phyloP scores from a whole-genome alignment of 2,888 invertebrate species.

The Fabriciana adippe region DNA sequence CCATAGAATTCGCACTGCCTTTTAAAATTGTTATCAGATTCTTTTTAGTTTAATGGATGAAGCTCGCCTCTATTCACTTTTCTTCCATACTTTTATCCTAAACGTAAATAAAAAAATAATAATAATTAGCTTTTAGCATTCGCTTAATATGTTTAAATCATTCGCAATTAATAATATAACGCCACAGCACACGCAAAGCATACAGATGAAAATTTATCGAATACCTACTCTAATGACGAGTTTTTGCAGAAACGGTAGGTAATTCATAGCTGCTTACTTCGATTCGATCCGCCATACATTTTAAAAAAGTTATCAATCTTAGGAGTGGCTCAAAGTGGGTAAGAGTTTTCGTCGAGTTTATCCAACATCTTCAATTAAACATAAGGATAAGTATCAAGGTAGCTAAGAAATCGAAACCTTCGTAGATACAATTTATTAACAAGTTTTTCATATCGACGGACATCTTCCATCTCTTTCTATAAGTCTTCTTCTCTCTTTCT shows the following conservation, averaged over 20 bases:
- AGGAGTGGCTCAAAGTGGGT: constrained; percentile 6
- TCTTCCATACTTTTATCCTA: constrained; percentile 23
- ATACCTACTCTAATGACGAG: constrained; percentile 1
- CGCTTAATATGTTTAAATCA: constrained; percentile 29
- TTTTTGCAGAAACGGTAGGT: not conserved
- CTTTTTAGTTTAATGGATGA: constrained; percentile 33
- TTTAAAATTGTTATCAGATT: constrained; percentile 28
- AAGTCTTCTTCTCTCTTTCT: constrained; percentile 45
- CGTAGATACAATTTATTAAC: constrained; percentile 40
- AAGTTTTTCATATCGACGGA: constrained; percentile 45
- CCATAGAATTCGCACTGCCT: constrained; percentile 33
- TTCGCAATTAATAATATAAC: constrained; percentile 38
- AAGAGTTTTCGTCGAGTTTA: not conserved
- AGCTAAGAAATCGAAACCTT: constrained; percentile 20
- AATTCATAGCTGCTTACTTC: constrained; percentile 12
- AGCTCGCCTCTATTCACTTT: constrained; percentile 32
- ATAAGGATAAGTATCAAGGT: not conserved
- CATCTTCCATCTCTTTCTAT: constrained; percentile 44
- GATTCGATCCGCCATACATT: constrained; percentile 19
- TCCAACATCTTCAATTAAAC: constrained; percentile 9
- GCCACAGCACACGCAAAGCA: constrained; percentile 42
- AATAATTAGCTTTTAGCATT: constrained; percentile 32
- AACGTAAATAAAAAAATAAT: constrained; percentile 30
- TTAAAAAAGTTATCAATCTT: constrained; percentile 24
- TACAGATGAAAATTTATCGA: not conserved